A percentile compares a stretch with the other conserved stretches of the same genome.
These are phyloP conservation scores for Lates calcarifer DNA, from an alignment of 2,113 vertebrate genomes.

Conservation along the genomic window DNA sequence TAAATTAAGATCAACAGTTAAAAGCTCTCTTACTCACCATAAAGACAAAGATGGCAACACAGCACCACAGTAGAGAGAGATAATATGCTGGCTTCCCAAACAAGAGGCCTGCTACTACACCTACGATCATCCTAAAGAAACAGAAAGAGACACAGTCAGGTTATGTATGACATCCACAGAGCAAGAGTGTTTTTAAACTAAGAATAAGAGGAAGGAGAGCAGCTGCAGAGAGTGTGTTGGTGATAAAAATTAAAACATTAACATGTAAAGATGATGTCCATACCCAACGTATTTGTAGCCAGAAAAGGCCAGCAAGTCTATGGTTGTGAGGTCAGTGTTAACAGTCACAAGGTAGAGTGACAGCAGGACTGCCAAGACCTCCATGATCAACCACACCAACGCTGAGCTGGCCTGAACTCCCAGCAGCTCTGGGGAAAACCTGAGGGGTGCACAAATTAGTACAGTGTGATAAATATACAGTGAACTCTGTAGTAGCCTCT, in stretches of 20 bases:
- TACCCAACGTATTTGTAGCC: slow-evolving; percentile 97
- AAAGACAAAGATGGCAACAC: slow-evolving; percentile 89
- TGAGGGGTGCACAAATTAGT: slow-evolving; percentile 47
- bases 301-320: slow-evolving; percentile 91
- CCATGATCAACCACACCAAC: slow-evolving; percentile 91
- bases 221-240: background rate
- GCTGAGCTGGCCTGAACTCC: slow-evolving; percentile 94
- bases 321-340: slow-evolving; percentile 91
- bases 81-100: slow-evolving; percentile 91
- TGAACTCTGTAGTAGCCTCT: background rate
- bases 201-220: background rate
- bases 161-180: background rate
- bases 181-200: background rate
- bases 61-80: slow-evolving; percentile 91
- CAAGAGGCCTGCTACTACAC: slow-evolving; percentile 88
- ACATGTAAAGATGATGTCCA: slow-evolving; percentile 29
- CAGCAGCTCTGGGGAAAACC: slow-evolving; percentile 93
- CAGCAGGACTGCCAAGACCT: slow-evolving; percentile 89
- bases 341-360: slow-evolving; percentile 91
- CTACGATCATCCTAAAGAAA: slow-evolving; percentile 89
- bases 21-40: slow-evolving; percentile 81
- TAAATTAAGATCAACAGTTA: background rate
- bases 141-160: slow-evolving; percentile 16
- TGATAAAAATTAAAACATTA: background rate
- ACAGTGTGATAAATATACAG: background rate